These are phyloP conservation scores for Phalacrocorax carbo DNA, from an alignment of 2,113 vertebrate genomes.

Conservation along the genomic window DNA sequence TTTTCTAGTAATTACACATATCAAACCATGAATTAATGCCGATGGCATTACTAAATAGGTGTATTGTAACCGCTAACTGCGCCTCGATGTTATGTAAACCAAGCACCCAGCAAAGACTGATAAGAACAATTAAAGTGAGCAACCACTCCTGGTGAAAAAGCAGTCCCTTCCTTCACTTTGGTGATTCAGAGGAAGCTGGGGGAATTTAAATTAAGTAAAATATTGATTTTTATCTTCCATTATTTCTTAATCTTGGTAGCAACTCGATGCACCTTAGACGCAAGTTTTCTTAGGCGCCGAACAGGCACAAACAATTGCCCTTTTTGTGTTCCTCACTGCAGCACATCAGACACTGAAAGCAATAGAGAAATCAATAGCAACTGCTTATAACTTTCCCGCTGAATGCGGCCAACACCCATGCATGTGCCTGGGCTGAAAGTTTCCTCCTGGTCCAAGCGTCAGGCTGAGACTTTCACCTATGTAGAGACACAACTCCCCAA, in stretches of 20 bases:
- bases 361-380: neutral
- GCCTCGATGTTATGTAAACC: neutral
- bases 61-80: neutral
- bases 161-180: neutral
- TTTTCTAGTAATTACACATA: neutral
- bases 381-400: neutral
- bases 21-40: neutral
- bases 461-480: neutral
- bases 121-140: neutral
- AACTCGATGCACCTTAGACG: neutral
- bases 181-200: neutral
- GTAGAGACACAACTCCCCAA: neutral
- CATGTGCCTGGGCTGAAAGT: neutral
- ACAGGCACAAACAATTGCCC: neutral
- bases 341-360: neutral
- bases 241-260: conserved; percentile 41
- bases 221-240: conserved; percentile 51
- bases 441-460: neutral
- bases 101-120: neutral
- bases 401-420: accelerated
- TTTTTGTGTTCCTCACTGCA: neutral
- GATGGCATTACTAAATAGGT: neutral
- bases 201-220: conserved; percentile 1
- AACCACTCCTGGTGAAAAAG: neutral
- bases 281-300: neutral